Base-by-base conservation (phyloP, 2,888 invertebrate species). In the Lydus trimaculatus region DNA sequence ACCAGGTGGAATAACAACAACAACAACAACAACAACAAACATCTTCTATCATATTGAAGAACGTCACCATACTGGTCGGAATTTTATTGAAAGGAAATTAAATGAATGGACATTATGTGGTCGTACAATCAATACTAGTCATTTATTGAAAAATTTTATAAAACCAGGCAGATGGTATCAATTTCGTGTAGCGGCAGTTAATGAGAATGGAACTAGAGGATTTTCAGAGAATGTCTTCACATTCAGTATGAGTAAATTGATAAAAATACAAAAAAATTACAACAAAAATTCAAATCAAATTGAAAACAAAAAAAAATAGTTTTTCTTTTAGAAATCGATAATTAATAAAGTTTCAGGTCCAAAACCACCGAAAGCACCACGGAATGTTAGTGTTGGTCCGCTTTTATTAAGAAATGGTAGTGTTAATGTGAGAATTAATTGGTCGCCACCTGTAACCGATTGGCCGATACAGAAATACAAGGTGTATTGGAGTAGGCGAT, bases 81-180 rank as follows among this genome's bases (percentile, higher is more conserved):
- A 90, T 63, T 92, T 90, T 76, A 87, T 89, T 59, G 89, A 90
- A 70, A 87, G 88, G 0, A 88, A 90, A 73, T 86, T 93, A 66
- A 90, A 91, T 33, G 87, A 89, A 25, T 93, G 93, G 93, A 86
- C 85, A 59, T 84, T 88, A n/a, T 81, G 89, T 52, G 82, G 87
- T 64, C 85, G 88, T 70, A 87, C 89, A 0, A 84, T 65, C 71
- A 89, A 89, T 75, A 86, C 88, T 0, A 87, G 87, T 72, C 86
- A 87, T 2, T 86, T 88, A 0, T 82, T 91, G 13, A 88, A 87
- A 25, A 87, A 88, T 65, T 82, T 89, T 33, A 82, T 90, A 61
- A 90, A 90, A 78, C 91, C 92, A 0, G 93, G 93, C 4, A 89
- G 91, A 61, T 93, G 93, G 93, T 94, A 93, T 83, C 90, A 92